These are phyloP conservation scores for Agelastica alni DNA, from an alignment of 2,888 invertebrate species.

Conservation along the genomic window DNA sequence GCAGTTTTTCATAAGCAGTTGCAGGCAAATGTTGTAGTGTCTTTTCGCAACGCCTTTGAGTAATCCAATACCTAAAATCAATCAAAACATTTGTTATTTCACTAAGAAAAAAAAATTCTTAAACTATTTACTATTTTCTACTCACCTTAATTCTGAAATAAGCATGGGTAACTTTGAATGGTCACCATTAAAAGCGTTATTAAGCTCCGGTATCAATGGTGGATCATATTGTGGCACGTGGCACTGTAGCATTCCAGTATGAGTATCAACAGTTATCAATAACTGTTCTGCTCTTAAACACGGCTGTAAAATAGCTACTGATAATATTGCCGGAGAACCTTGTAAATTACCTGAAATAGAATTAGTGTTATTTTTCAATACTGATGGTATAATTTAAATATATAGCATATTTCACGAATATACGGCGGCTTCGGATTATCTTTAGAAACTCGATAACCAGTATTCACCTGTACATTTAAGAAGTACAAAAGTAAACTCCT, in stretches of 20 bases:
- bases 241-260: constrained; percentile 88
- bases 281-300: constrained; percentile 91
- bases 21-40: constrained; percentile 93
- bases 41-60: constrained; percentile 89
- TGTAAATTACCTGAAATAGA: constrained; percentile 71
- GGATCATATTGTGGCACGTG: constrained; percentile 92
- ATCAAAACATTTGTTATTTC: background rate
- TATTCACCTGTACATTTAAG: no score
- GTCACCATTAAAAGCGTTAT: constrained; percentile 77
- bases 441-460: no score
- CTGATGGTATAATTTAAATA: no score
- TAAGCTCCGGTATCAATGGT: constrained; percentile 79
- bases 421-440: no score
- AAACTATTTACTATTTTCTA: no score
- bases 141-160: constrained; percentile 66
- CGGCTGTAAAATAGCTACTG: constrained; percentile 86
- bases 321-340: constrained; percentile 91
- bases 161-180: constrained; percentile 67
- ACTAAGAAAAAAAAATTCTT: no score
- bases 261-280: constrained; percentile 90
- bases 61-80: constrained; percentile 78
- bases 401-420: no score
- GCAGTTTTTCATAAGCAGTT: constrained; percentile 81
- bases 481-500: no score
- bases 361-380: no score